Conservation (phyloP, 37 sponge, comb jelly and placozoan species). For the Spongia lamella region DNA sequence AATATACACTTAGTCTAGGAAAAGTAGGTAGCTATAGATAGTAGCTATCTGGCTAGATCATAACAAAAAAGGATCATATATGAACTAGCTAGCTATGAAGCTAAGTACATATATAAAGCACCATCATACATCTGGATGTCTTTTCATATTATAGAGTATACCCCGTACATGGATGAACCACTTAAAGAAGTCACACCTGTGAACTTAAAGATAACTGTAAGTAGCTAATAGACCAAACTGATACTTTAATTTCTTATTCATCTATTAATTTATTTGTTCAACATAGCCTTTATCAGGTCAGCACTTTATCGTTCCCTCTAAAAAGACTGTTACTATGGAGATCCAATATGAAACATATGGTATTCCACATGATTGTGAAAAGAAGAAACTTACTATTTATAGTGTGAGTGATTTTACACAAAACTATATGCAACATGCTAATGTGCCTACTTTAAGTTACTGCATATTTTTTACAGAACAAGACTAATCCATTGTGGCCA, state of each 20-base stretch:
- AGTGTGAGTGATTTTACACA: too few relatives aligned
- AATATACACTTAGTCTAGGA: too few relatives aligned
- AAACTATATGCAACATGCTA: too few relatives aligned
- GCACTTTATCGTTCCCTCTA: slow-evolving; percentile 34
- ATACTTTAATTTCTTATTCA: neutral
- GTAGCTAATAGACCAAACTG: neutral
- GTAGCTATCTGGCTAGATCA: too few relatives aligned
- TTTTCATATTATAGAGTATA: neutral
- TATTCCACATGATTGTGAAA: slow-evolving; percentile 35
- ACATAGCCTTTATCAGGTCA: slow-evolving; percentile 67
- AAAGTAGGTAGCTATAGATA: too few relatives aligned
- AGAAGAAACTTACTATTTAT: neutral
- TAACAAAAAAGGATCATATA: too few relatives aligned
- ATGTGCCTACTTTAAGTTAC: too few relatives aligned
- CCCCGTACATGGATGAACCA: slow-evolving; percentile 45
- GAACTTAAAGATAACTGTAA: slow-evolving; percentile 61
- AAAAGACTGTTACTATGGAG: slow-evolving; percentile 23
- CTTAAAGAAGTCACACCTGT: slow-evolving; percentile 38
- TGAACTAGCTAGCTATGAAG: too few relatives aligned
- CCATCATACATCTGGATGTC: too few relatives aligned
- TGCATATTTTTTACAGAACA: neutral
- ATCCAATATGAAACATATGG: slow-evolving; percentile 61
- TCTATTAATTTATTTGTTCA: too few relatives aligned
- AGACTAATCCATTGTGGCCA: slow-evolving; percentile 34
- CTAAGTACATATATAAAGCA: too few relatives aligned